Base-by-base conservation (phyloP, 2,888 invertebrate species). In the Eustalomyia histrio region DNA sequence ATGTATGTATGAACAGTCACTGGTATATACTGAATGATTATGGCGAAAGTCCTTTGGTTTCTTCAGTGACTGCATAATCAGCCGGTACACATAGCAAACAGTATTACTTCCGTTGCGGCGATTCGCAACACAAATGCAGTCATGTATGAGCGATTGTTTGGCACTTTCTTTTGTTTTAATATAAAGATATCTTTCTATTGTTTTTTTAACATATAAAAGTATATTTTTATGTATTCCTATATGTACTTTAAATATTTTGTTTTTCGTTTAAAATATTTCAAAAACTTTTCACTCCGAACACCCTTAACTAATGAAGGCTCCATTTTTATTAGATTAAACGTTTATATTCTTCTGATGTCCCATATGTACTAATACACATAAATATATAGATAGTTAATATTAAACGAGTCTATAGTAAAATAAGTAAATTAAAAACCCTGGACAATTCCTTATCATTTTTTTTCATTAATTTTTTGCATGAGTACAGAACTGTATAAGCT, bases 91-190 rank as follows among this genome's bases (percentile, higher is more conserved):
- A 86, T 85, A 84, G 87, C 87, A 81, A 86, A 87, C 86, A 86
- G 85, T 87, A 87, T 87, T 86, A 86, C 86, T 87, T 88, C 88
- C 88, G 87, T 87, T 88, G 87, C 87, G 87, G 85, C 86, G 85
- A 87, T 85, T 86, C 82, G 79, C 80, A 80, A 79, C 80, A 65
- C 68, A 65, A 68, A 74, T 80, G 82, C 79, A 83, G 61, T 72
- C 69, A 73, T 75, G 79, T 76, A 67, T 64, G 60, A 78, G 69
- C 74, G 68, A 88, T 87, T 87, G 87, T 87, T 87, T 85, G 84
- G 83, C 85, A 84, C 86, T 85, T 79, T 87, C 85, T 85, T 87
- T 88, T 88, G 87, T 87, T 86, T 87, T 85, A 86, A 85, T 21
- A 82, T 83, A 84, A 63, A 61, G 39, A 73, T 64, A 18, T 55